These are phyloP conservation scores for Decapterus maruadsi DNA, from an alignment of 2,797 vertebrate species.

Conservation along the genomic window DNA sequence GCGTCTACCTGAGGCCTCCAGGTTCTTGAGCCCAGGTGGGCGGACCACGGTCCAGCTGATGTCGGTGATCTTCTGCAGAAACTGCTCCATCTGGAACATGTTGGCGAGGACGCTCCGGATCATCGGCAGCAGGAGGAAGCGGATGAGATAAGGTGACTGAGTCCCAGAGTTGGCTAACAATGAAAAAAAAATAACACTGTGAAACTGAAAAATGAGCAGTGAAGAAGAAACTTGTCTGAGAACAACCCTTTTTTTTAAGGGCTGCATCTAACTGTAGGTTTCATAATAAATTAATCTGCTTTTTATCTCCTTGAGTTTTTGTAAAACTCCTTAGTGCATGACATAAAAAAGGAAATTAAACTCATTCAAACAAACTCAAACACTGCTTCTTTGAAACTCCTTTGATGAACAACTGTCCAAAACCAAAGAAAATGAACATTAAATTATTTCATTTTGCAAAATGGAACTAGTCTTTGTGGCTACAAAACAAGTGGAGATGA, in stretches of 20 bases:
- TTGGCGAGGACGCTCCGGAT: conserved; percentile 87
- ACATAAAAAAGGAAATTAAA: too few species aligned
- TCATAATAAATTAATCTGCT: too few species aligned
- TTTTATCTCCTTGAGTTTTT: too few species aligned
- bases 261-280: too few species aligned
- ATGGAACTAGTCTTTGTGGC: not conserved
- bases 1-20: conserved; percentile 80
- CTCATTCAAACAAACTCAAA: too few species aligned
- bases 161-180: conserved; percentile 81
- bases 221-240: not conserved
- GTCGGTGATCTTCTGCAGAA: conserved; percentile 78
- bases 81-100: conserved; percentile 89
- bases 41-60: conserved; percentile 88
- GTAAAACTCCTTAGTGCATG: too few species aligned
- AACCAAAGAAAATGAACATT: too few species aligned
- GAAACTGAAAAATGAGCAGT: not conserved
- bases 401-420: too few species aligned
- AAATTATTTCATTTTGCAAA: too few species aligned
- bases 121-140: conserved; percentile 86
- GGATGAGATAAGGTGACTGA: conserved; percentile 76
- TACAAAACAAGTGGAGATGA: too few species aligned
- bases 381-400: too few species aligned
- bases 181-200: not conserved
- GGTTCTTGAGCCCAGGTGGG: conserved; percentile 85
- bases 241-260: too few species aligned